Conservation (phyloP, 2,113 vertebrate species). For the Hypomesus transpacificus region DNA sequence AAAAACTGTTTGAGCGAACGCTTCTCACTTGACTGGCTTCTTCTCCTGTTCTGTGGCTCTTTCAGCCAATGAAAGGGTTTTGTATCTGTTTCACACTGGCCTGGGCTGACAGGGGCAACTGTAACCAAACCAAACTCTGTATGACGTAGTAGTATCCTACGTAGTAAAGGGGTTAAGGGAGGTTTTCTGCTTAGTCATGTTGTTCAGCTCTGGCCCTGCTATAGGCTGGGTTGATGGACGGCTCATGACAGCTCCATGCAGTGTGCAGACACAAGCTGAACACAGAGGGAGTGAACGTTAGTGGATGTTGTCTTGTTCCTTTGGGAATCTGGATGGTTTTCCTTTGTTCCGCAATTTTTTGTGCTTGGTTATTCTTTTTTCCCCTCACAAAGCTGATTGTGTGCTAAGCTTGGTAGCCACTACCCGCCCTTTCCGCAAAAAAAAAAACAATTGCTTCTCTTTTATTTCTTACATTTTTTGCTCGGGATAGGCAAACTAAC, state of each 20-base stretch:
- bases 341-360: slow-evolving; percentile 55
- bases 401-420: slow-evolving; percentile 60
- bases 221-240: not conserved
- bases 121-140: not conserved
- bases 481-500: slow-evolving; percentile 42
- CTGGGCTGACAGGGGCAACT: slow-evolving; percentile 63
- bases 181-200: not conserved
- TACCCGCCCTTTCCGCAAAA: slow-evolving; percentile 31
- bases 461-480: slow-evolving; percentile 34
- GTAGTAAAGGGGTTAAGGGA: slow-evolving; percentile 12
- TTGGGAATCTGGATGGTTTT: slow-evolving; percentile 55
- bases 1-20: slow-evolving; percentile 48
- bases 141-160: not conserved
- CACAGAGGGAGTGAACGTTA: slow-evolving; percentile 48
- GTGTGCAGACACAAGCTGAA: slow-evolving; percentile 73
- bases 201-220: not conserved
- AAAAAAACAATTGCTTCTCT: slow-evolving; percentile 32
- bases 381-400: slow-evolving; percentile 61
- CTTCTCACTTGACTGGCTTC: slow-evolving; percentile 66
- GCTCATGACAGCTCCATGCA: slow-evolving; percentile 61
- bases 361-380: slow-evolving; percentile 61
- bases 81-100: slow-evolving; percentile 74
- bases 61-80: slow-evolving; percentile 72
- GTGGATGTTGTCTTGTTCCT: slow-evolving; percentile 54
- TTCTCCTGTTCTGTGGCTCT: slow-evolving; percentile 65